phyloP scores from a whole-genome alignment of 2,797 vertebrate species.

The Premnoplex brunnescens region DNA sequence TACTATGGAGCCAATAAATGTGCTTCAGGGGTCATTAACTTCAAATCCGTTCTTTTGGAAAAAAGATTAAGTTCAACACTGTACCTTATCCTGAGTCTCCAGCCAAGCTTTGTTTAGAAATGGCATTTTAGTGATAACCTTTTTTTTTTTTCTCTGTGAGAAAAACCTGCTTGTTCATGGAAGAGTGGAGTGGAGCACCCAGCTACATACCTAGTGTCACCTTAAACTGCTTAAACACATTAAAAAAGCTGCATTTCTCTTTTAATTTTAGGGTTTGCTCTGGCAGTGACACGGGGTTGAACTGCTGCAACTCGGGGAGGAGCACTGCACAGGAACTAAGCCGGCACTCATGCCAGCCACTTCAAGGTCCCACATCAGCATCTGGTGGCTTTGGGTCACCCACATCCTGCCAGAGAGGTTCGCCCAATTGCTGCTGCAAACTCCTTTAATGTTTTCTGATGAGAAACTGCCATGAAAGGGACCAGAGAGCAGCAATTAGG shows the following conservation, averaged over 20 bases:
- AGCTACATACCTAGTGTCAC: not conserved
- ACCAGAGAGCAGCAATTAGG: not conserved
- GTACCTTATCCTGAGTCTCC: conserved; percentile 20
- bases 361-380: not conserved
- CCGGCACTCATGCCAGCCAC: not conserved
- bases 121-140: not conserved
- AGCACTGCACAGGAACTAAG: not conserved
- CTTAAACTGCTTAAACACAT: not conserved
- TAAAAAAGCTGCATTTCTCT: not conserved
- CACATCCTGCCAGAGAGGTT: not conserved
- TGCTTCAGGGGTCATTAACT: conserved; percentile 39
- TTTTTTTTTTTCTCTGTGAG: not conserved
- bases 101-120: conserved; percentile 54
- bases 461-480: not conserved
- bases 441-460: not conserved
- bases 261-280: not conserved
- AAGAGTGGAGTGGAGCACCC: not conserved
- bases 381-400: not conserved
- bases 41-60: conserved; percentile 22
- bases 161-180: not conserved
- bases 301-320: not conserved
- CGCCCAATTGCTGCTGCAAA: not conserved
- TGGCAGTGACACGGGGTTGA: fast-evolving
- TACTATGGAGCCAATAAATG: not conserved
- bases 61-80: conserved; percentile 40